A percentile compares a stretch with the other conserved stretches of the same genome.
Conservation (phyloP, 2,888 invertebrate genomes). For the Dryadula phaetusa region DNA sequence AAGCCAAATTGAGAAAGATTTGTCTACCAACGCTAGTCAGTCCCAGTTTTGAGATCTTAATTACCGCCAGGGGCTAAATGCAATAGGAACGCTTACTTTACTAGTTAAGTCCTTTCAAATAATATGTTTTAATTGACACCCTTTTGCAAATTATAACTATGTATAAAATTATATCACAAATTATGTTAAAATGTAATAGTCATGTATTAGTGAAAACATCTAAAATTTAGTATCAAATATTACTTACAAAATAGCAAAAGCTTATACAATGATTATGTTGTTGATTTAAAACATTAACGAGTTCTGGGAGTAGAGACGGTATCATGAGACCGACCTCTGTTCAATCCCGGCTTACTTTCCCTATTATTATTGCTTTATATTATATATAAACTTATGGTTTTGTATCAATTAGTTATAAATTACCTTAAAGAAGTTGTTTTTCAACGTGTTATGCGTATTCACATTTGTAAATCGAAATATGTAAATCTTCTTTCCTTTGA, state of each 20-base stretch:
- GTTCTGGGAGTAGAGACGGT: slow-evolving; percentile 66
- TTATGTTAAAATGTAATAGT: not conserved
- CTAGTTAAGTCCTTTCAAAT: slow-evolving; percentile 48
- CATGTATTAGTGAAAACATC: not conserved
- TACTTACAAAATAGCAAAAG: slow-evolving; percentile 31
- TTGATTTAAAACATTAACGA: slow-evolving; percentile 71
- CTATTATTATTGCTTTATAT: slow-evolving; percentile 42
- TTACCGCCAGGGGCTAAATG: slow-evolving; percentile 74
- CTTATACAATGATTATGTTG: slow-evolving; percentile 58
- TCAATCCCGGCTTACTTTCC: slow-evolving; percentile 43
- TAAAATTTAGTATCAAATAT: not conserved
- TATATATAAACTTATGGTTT: too few relatives aligned
- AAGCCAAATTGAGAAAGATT: slow-evolving; percentile 56
- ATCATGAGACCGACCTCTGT: slow-evolving; percentile 62
- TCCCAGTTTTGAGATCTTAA: slow-evolving; percentile 77
- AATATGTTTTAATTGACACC: slow-evolving; percentile 38
- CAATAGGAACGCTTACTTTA: slow-evolving; percentile 64
- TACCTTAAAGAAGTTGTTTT: not conserved
- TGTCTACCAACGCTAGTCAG: slow-evolving; percentile 66
- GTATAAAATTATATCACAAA: not conserved
- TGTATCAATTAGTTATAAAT: too few relatives aligned
- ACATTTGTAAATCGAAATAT: slow-evolving; percentile 39
- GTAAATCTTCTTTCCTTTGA: slow-evolving; percentile 74
- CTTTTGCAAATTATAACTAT: slow-evolving; percentile 29
- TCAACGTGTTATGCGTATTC: slow-evolving; percentile 2